Evolutionary conservation across 2,113 vertebrate genomes (phyloP), one percentile per base, ranked within the genome.

Genomic region (Australoheros scitulus): DNA sequence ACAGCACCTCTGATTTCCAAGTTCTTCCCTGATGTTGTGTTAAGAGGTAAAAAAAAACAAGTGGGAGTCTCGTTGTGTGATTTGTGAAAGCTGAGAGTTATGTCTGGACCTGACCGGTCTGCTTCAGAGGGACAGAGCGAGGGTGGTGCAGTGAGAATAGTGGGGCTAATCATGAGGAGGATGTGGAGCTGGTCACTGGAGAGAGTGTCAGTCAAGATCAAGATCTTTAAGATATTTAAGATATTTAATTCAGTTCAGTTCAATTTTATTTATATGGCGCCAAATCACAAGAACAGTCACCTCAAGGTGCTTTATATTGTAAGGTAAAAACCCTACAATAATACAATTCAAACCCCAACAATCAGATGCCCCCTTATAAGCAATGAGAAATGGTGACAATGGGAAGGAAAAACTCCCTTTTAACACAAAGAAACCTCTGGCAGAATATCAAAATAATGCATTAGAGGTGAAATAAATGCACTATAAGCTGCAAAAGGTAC

Each of bases 31-130:
- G 3, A 50, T 93, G 87, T 90, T 93, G 90, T 91, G 80, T 86
- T 89, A 92, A 87, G 92, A 89, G 76, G 90, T 64, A 92, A 90
- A 89, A 85, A 85, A 90, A 95, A 94, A 95, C 91, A 94, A 84
- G 82, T 57, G 84, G 61, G 86, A 82, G 82, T 61, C 41, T 63
- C 63, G 11, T 36, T 50, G 64, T 77, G 85, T 60, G 90, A 84
- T 88, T 89, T 90, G 91, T 90, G 91, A 89, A 93, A 92, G 87
- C 29, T 80, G 91, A 92, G 91, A 91, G 89, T 91, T 91, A 90
- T 74, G 78, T 81, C 79, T 79, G 80, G 80, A 80, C 29, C 41
- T 81, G 84, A 85, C 50, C n/a, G 11, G 18, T 36, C 36, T 11
- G 4, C 76, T 79, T 82, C 81, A 43, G 77, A 58, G 79, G 63